These are phyloP conservation scores for Tragelaphus strepsiceros DNA, from an alignment of 2,113 vertebrate species.

Conservation along the genomic window DNA sequence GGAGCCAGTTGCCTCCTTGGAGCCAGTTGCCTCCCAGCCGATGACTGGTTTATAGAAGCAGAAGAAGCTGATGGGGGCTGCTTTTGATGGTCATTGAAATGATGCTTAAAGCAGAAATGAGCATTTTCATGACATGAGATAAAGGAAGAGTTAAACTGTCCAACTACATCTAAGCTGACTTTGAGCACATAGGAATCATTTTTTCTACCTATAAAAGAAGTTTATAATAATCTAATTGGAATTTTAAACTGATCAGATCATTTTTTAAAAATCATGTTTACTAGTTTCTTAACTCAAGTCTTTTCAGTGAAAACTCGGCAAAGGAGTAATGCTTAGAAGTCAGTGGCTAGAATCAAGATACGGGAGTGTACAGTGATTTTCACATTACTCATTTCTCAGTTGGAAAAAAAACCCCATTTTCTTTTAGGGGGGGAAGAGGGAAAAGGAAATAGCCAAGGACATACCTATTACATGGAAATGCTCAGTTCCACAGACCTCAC, in stretches of 20 bases:
- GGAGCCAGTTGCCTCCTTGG: background rate
- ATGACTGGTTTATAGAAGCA: background rate
- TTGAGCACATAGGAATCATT: background rate
- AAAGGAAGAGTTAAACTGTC: background rate
- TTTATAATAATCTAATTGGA: background rate
- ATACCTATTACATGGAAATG: background rate
- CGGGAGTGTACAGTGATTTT: background rate
- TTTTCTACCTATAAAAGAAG: background rate
- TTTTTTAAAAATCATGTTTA: background rate
- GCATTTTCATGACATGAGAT: background rate
- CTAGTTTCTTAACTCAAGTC: background rate
- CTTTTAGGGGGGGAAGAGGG: background rate
- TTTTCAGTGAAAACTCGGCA: background rate
- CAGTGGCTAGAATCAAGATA: background rate
- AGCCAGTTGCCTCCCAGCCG: background rate
- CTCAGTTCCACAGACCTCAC: background rate
- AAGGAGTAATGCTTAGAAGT: background rate
- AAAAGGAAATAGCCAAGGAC: background rate
- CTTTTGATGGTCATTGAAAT: background rate
- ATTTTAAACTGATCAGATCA: background rate
- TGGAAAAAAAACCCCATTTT: background rate
- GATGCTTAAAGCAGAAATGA: background rate
- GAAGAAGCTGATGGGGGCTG: background rate
- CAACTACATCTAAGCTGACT: rapidly evolving
- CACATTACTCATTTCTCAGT: background rate